A percentile compares a stretch with the other conserved stretches of the same genome.
phyloP scores from a whole-genome alignment of 2,888 invertebrate genomes.

The Anagyrus pseudococci region DNA sequence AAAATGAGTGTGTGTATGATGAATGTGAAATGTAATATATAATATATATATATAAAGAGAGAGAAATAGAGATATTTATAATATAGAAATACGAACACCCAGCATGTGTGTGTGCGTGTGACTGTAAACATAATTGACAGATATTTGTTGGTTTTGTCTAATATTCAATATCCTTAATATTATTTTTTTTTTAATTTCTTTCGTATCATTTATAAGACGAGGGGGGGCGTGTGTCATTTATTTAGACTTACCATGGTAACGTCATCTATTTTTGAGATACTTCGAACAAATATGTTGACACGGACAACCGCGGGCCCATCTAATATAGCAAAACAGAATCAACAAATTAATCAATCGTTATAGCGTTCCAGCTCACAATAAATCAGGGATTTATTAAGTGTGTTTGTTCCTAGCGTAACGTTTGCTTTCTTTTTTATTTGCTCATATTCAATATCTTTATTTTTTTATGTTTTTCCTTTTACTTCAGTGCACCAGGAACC shows the following conservation, averaged over 20 bases:
- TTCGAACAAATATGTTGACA: conserved; percentile 98
- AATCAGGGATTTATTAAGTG: conserved; percentile 32
- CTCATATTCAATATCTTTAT: no score
- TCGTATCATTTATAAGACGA: not conserved
- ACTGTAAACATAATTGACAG: conserved; percentile 43
- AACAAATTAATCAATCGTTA: conserved; percentile 57
- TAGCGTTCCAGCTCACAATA: conserved; percentile 7
- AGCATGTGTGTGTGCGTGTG: conserved; percentile 51
- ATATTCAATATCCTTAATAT: not conserved
- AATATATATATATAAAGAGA: no score
- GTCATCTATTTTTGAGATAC: conserved; percentile 99
- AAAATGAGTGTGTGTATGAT: no score
- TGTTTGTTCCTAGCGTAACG: not conserved
- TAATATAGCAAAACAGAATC: conserved; percentile 64
- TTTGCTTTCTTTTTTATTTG: not conserved
- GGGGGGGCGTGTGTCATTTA: conserved; percentile 43
- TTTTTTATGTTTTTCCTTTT: no score
- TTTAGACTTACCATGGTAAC: conserved; percentile 94
- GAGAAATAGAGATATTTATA: conserved; percentile 26
- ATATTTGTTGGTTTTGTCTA: conserved; percentile 1
- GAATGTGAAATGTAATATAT: no score
- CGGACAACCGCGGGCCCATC: conserved; percentile 95
- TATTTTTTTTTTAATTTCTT: conserved; percentile 29
- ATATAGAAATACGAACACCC: conserved; percentile 47
- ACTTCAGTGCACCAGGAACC: no score